Evolutionary conservation across 2,113 vertebrate genomes (phyloP), one percentile per base, ranked within the genome.

Genomic region (Planiliza haematocheilus): DNA sequence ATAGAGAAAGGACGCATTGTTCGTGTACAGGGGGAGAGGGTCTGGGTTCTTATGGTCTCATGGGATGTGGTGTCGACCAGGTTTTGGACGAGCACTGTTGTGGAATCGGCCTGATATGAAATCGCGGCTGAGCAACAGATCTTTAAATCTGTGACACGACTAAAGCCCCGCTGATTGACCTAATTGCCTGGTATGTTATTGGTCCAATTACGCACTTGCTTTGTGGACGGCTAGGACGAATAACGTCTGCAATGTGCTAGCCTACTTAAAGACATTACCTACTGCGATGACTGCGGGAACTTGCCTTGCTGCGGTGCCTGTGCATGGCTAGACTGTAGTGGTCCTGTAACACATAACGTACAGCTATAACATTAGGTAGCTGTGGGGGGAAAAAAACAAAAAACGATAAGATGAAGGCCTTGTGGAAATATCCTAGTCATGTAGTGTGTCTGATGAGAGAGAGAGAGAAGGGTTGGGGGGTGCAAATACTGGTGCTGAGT

Each of bases 1-100:
- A 80, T 71, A 78, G 65, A 70, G 72, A 90, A 89, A 81, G 79
- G 88, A 87, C 84, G 90, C 91, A 93, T 91, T 92, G 90, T 91
- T 89, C 82, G 50, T 58, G 63, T 38, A 10, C 65, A 43, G 77
- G 17, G 88, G 60, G 71, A 30, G 56, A 43, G 74, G 60, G 10
- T 85, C 57, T 62, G 65, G 82, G 50, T 80, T 83, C 67, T 74
- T 24, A 21, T 43, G 37, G 42, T 38, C 45, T 67, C 60, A 43
- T 80, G 38, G 34, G 69, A 48, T 80, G 17, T 60, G 50, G 43
- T 36, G 59, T 30, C 61, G 36, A 34, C 10, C 71, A n/a, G 43
- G 20, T 51, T 52, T 30, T 67, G 45, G 21, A 39, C 61, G 62
- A 17, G 43, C 43, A 8, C 37, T 38, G 64, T n/a, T 21, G 59